Base-by-base conservation (phyloP, 2,113 vertebrate genomes). In the Rynchops niger region DNA sequence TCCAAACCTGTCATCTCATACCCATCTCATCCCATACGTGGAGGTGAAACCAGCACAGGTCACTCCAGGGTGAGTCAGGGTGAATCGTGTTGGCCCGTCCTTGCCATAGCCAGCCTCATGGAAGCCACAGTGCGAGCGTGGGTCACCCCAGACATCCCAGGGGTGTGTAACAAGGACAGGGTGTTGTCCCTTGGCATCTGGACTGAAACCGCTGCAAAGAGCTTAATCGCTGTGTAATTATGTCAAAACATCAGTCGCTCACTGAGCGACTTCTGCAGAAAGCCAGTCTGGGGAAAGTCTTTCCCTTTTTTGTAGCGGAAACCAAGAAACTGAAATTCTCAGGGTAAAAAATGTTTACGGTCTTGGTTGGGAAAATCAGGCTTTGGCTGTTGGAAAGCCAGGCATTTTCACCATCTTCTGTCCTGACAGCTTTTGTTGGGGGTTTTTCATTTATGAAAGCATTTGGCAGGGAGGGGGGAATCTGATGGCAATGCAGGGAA, bases 391-490 rank as follows among this genome's bases (percentile, higher is more conserved):
- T 50, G 71, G 63, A 58, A 93, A 86, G 61, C 50, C 47, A 58
- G 63, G 89, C 73, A 59, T 85, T 61, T 88, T 89, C 77, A 81
- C 86, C 65, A 82, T 89, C 86, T 96, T 93, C 95, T 96, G 92
- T 90, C 88, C 93, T 92, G 89, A 97, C 94, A 95, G 97, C 92
- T 97, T 96, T 96, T 96, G 94, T 92, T 93, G 88, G 90, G 90
- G 92, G 80, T 74, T 95, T 97, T 84, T 92, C 63, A 50, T 90
- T 83, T 84, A 69, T 85, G 80, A 90, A 95, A 93, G 67, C 23
- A n/a, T 34, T 86, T 88, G 88, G 72, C 90, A 94, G 81, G 43
- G 81, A 93, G 61, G 58, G 78, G 81, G 52, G 62, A 85, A 94
- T 89, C n/a, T 82, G 77, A 88, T 71, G 88, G 94, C 86, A 86